A percentile compares a stretch with the other conserved stretches of the same genome.
Conservation (phyloP, 2,113 vertebrate genomes). For the Cervus canadensis region DNA sequence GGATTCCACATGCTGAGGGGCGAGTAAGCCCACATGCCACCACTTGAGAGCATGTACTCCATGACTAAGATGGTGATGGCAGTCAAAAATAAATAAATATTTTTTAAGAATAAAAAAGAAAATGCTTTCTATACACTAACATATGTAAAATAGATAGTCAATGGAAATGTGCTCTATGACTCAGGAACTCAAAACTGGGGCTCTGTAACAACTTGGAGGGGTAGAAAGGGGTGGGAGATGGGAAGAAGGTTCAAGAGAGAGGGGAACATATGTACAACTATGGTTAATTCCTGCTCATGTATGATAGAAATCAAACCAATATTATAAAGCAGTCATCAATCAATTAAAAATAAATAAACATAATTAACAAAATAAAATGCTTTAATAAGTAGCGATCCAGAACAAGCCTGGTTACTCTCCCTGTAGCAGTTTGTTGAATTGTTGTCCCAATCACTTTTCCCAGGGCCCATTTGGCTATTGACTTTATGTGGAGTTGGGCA, state of each 20-base stretch:
- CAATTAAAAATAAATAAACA: neutral
- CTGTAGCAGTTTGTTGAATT: neutral
- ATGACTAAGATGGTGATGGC: neutral
- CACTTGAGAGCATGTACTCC: neutral
- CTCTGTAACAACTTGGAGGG: neutral
- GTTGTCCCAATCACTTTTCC: neutral
- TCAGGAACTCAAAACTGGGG: neutral
- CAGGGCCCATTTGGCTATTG: neutral
- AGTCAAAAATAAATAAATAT: neutral
- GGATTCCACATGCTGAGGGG: neutral
- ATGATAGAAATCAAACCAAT: neutral
- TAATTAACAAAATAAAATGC: neutral
- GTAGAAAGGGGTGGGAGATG: neutral
- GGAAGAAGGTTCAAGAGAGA: neutral
- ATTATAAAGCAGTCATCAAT: neutral
- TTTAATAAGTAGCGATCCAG: neutral
- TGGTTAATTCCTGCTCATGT: neutral
- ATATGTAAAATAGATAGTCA: neutral
- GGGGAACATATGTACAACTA: neutral
- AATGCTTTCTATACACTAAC: neutral
- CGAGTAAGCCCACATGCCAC: neutral
- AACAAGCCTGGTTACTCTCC: neutral
- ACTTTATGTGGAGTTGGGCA: neutral
- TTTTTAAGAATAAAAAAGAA: neutral
- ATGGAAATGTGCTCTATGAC: neutral